Evolutionary conservation across 2,888 invertebrate species (phyloP).

Genomic region (Archaeoteleia sp.): DNA sequence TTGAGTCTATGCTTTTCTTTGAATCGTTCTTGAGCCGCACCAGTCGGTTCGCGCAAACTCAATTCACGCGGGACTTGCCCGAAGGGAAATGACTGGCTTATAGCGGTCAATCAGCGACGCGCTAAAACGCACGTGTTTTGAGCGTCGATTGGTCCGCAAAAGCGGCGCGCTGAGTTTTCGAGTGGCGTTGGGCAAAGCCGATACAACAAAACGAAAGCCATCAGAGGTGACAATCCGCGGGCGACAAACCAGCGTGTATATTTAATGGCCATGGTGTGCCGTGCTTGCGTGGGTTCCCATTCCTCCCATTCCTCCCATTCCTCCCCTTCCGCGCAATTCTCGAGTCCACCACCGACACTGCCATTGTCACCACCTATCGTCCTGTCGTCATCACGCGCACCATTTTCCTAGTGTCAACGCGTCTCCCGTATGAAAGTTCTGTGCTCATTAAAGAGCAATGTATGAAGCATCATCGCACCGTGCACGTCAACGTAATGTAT

Average conservation of each 20-base stretch:
- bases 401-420: conserved; percentile 44
- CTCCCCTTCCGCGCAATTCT: conserved; percentile 14
- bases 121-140: conserved; percentile 14
- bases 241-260: conserved; percentile 74
- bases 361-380: conserved; percentile 48
- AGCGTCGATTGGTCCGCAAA: conserved; percentile 36
- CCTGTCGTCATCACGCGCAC: conserved; percentile 30
- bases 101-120: conserved; percentile 41
- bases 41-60: no score
- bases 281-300: conserved; percentile 48
- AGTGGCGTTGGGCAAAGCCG: conserved; percentile 42
- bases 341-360: conserved; percentile 38
- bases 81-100: conserved; percentile 19
- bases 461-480: conserved; percentile 27
- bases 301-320: conserved; percentile 35
- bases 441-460: conserved; percentile 49
- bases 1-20: no score
- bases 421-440: conserved; percentile 42
- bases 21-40: no score
- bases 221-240: conserved; percentile 73
- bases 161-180: conserved; percentile 37
- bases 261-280: conserved; percentile 68
- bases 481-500: conserved; percentile 45
- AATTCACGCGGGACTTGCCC: no score
- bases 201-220: conserved; percentile 71